phyloP scores from a whole-genome alignment of 2,797 vertebrate genomes.

The Aeoliscus strigatus region DNA sequence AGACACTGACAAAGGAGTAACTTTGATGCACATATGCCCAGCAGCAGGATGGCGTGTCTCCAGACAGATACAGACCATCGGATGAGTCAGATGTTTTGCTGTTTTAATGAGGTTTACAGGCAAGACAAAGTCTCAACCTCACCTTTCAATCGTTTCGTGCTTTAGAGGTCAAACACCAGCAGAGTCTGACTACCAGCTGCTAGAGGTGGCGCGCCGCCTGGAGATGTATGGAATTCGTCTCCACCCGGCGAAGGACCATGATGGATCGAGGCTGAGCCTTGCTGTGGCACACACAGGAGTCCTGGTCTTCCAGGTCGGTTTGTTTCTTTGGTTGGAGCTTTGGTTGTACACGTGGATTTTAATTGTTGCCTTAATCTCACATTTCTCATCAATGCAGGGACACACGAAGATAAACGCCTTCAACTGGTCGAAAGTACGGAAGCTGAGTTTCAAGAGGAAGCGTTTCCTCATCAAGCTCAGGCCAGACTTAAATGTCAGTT shows the following conservation, averaged over 20 bases:
- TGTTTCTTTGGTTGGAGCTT: no score
- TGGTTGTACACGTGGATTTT: no score
- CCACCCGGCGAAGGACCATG: constrained; percentile 92
- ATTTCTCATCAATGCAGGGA: constrained; percentile 68
- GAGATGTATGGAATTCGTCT: constrained; percentile 95
- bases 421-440: constrained; percentile 97
- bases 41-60: no score
- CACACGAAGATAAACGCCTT: constrained; percentile 96
- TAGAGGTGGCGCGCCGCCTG: constrained; percentile 88
- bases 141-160: background rate
- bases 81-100: no score
- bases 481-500: constrained; percentile 87
- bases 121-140: background rate
- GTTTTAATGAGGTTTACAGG: no score
- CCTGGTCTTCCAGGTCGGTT: constrained; percentile 92
- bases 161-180: constrained; percentile 91
- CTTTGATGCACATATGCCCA: no score
- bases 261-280: constrained; percentile 92
- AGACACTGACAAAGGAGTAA: no score
- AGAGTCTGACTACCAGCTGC: constrained; percentile 92
- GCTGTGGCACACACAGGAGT: constrained; percentile 91
- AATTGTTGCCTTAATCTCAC: no score
- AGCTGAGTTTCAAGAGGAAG: constrained; percentile 98
- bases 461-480: constrained; percentile 94
- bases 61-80: no score